Evolutionary conservation across 2,113 vertebrate species (phyloP), one percentile per base, ranked within the genome.

Genomic region (Phalacrocorax carbo): DNA sequence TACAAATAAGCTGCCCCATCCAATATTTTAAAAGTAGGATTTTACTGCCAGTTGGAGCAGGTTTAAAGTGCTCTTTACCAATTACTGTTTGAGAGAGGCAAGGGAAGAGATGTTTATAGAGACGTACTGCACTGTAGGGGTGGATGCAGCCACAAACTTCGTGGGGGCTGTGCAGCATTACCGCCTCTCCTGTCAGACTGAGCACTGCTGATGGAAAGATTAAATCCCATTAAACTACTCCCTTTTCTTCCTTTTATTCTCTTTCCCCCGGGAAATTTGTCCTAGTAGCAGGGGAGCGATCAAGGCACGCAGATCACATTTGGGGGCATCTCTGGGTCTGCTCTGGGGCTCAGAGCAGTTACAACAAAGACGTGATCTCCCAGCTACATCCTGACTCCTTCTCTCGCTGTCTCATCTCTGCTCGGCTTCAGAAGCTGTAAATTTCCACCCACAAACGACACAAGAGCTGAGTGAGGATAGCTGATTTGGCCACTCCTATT

Each of bases 41-140:
- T 91, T 82, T 66, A 64, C 30, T 79, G 65, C 49, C 61, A 68
- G 30, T 20, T 82, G 73, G 72, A 93, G 70, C 21, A n/a, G 19
- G 11, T 85, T 95, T 91, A 72, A 96, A 93, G 48, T 60, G 65
- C 57, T 89, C 21, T 95, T 93, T 82, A 65, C 48, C 66, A 87
- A 57, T 71, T 95, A 91, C 14, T 75, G 38, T 11, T 64, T 65
- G 78, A 72, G 25, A 71, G 21, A 82, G 65, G 52, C 48, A 65
- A 69, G 48, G 44, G 21, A 80, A 58, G 62, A 77, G 82, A 36
- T 46, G 62, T 48, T 94, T 54, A 46, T 22, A 40, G 81, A 85
- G 83, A 44, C 27, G 15, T 7, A 15, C 48, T 72, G 70, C n/a
- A 3, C 44, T 32, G 14, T 44, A 65, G 62, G 36, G 34, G 21